Base-by-base conservation (phyloP, 2,113 vertebrate species). In the Calyptomena viridis region DNA sequence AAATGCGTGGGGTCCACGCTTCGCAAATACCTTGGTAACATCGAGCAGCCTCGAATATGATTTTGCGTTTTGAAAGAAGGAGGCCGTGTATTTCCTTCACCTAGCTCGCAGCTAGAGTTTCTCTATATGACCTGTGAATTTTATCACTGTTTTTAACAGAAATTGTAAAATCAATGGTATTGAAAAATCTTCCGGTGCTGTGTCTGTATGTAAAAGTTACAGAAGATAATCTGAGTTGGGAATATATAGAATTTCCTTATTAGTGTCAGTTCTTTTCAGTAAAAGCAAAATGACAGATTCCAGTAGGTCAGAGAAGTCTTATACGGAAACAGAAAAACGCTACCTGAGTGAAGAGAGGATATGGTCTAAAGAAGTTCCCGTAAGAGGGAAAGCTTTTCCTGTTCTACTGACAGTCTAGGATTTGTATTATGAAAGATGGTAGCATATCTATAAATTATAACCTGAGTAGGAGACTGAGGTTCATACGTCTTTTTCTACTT, bases 1-100 rank as follows among this genome's bases (percentile, higher is more conserved):
- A 11, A 35, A 30, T 14, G 72, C 64, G 9, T 35, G 71, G 49
- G 40, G 19, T 78, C 44, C 53, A 1, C 14, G 25, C 39, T 46
- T 47, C 42, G 15, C 11, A 5, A 37, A 7, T 6, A 31, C 69
- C 25, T 92, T 35, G 2, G 2, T 12, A n/a, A 20, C 42, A 9
- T 3, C 11, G 52, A 17, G 0, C 9, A 30, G 33, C 39, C 75
- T 66, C 16, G 3, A 35, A 8, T 28, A 0, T 12, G 31, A 3
- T 56, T 28, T 39, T 22, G 20, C 12, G 1, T 35, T 63, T 69
- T 44, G 18, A 4, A 8, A 5, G 50, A 20, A 18, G 47, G 25
- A 69, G 23, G 18, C 11, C 67, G 35, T 7, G 23, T 33, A 1
- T 62, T 39, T 50, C 71, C 47, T 30, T 62, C 73, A 50, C 11